Conservation (phyloP, 2,888 invertebrate genomes). For the Cosmia pyralina region DNA sequence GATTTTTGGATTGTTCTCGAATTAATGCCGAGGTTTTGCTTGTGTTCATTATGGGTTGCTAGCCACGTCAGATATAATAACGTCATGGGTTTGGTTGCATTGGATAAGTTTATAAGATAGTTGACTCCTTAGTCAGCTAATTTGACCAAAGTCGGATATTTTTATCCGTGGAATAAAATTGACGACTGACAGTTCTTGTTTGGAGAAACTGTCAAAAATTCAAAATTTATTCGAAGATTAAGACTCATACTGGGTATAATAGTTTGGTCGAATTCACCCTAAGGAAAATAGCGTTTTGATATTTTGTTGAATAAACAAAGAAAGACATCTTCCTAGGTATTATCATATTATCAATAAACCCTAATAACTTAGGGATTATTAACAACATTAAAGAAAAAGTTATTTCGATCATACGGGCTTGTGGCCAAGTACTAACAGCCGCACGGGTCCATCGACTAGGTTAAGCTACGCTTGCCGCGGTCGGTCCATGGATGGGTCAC, state of each 20-base stretch:
- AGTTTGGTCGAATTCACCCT: too few relatives aligned
- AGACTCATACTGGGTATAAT: too few relatives aligned
- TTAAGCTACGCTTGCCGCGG: too few relatives aligned
- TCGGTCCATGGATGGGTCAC: too few relatives aligned
- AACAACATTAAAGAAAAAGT: not conserved
- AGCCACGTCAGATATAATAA: not conserved
- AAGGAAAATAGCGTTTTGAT: not conserved
- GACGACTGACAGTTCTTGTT: too few relatives aligned
- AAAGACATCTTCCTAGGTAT: not conserved
- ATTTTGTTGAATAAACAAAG: not conserved
- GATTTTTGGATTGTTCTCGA: not conserved
- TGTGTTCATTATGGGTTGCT: not conserved
- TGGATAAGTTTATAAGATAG: not conserved
- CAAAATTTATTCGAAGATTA: too few relatives aligned
- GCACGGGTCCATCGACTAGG: too few relatives aligned
- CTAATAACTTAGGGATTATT: not conserved
- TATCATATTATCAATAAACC: not conserved
- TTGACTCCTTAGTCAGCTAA: too few relatives aligned
- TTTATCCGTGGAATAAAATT: too few relatives aligned
- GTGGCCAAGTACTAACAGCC: too few relatives aligned
- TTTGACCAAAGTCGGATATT: too few relatives aligned
- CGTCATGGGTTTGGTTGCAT: not conserved
- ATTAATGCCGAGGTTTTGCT: not conserved
- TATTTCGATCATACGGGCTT: not conserved
- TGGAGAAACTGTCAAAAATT: too few relatives aligned